phyloP scores from a whole-genome alignment of 2,888 invertebrate species.

The Clostera curtula region DNA sequence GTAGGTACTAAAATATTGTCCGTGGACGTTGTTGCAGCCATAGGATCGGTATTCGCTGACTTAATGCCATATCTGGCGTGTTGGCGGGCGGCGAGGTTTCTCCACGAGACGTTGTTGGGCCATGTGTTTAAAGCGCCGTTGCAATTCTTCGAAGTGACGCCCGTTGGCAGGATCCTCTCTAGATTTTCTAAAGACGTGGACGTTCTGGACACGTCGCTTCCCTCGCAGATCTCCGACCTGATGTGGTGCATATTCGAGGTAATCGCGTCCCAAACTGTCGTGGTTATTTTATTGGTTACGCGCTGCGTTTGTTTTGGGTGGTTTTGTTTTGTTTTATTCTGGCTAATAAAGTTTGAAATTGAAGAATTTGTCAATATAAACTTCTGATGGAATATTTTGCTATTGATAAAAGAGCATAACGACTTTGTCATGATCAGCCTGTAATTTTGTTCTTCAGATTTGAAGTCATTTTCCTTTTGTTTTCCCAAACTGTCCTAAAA shows the following conservation, averaged over 20 bases:
- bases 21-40: constrained; percentile 77
- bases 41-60: constrained; percentile 79
- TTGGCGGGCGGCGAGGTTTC: constrained; percentile 78
- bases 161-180: constrained; percentile 82
- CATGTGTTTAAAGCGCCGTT: constrained; percentile 80
- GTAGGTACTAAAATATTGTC: constrained; percentile 23
- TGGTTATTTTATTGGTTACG: constrained; percentile 16
- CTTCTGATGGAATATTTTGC: too few relatives aligned
- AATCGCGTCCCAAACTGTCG: constrained; percentile 36
- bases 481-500: too few relatives aligned
- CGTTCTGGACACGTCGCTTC: constrained; percentile 80
- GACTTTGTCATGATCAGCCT: too few relatives aligned
- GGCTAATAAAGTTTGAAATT: constrained; percentile 13
- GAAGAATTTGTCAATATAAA: too few relatives aligned
- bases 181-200: constrained; percentile 86
- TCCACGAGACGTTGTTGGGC: constrained; percentile 76
- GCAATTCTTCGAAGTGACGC: constrained; percentile 86
- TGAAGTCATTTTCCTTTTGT: too few relatives aligned
- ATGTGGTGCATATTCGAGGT: constrained; percentile 84
- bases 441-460: too few relatives aligned
- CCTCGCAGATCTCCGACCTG: constrained; percentile 79
- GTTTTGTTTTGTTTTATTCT: constrained; percentile 9
- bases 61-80: constrained; percentile 80
- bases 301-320: constrained; percentile 13
- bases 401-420: too few relatives aligned